A percentile compares a stretch with the other conserved stretches of the same genome.
phyloP scores from a whole-genome alignment of 2,888 invertebrate species.

The Volucella zonaria region DNA sequence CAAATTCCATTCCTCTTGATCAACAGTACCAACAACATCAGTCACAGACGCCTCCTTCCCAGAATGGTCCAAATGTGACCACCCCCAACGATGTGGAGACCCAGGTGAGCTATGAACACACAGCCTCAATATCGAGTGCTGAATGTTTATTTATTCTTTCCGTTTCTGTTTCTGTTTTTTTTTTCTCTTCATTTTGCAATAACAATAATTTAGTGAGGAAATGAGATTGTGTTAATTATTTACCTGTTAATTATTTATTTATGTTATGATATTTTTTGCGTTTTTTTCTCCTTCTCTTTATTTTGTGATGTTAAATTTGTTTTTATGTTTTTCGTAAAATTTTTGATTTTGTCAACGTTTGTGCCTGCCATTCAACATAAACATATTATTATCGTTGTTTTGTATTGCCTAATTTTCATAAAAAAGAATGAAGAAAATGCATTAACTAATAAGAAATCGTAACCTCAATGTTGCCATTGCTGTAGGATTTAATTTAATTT shows the following conservation, averaged over 20 bases:
- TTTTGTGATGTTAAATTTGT: too few relatives aligned
- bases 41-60: slow-evolving; percentile 51
- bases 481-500: slow-evolving; percentile 60
- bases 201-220: slow-evolving; percentile 52
- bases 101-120: slow-evolving; percentile 81
- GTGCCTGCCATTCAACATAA: slow-evolving; percentile 48
- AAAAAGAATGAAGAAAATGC: slow-evolving; percentile 25
- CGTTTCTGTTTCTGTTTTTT: slow-evolving; percentile 10
- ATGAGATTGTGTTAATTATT: slow-evolving; percentile 51
- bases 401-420: slow-evolving; percentile 52
- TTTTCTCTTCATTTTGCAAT: slow-evolving; percentile 49
- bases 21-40: slow-evolving; percentile 42
- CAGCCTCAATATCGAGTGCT: slow-evolving; percentile 16
- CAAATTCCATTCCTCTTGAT: slow-evolving; percentile 83
- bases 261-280: slow-evolving; percentile 57
- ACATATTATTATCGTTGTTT: slow-evolving; percentile 49
- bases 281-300: slow-evolving; percentile 63
- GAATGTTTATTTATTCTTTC: slow-evolving; percentile 35
- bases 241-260: slow-evolving; percentile 35
- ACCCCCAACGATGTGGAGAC: slow-evolving; percentile 78
- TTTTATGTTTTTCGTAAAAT: too few relatives aligned
- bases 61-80: slow-evolving; percentile 73
- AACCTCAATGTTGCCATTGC: slow-evolving; percentile 36
- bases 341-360: slow-evolving; percentile 52
- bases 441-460: slow-evolving; percentile 71